phyloP scores from a whole-genome alignment of 2,888 invertebrate species.

The Endotricha flammealis region DNA sequence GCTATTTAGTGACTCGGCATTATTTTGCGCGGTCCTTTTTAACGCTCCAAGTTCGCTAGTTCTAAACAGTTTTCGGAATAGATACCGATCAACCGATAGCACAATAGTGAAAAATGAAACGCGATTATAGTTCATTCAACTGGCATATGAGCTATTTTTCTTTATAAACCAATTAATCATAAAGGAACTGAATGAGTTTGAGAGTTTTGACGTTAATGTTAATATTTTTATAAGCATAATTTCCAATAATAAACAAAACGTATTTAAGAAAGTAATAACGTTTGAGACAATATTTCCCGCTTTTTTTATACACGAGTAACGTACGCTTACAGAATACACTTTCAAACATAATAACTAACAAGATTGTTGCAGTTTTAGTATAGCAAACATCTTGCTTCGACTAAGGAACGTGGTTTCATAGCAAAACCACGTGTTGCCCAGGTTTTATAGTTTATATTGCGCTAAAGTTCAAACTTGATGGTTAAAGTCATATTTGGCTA shows the following conservation, averaged over 20 bases:
- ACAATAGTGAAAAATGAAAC: too few relatives aligned
- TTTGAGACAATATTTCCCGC: too few relatives aligned
- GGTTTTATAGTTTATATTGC: conserved; percentile 6
- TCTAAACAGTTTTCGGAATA: conserved; percentile 3
- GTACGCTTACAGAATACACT: too few relatives aligned
- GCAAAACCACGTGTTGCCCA: conserved; percentile 19
- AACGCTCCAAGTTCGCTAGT: conserved; percentile 28
- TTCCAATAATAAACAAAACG: too few relatives aligned
- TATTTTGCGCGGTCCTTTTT: conserved; percentile 33
- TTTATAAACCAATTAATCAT: too few relatives aligned
- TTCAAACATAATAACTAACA: conserved; percentile 5
- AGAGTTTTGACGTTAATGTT: too few relatives aligned
- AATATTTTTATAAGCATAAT: too few relatives aligned
- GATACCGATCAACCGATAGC: too few relatives aligned
- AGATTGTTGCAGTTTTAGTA: conserved; percentile 14
- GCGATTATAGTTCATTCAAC: background rate
- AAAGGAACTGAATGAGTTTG: too few relatives aligned
- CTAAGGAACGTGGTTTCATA: conserved; percentile 14
- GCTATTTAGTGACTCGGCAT: conserved; percentile 36
- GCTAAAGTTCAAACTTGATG: conserved; percentile 8
- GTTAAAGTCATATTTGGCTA: conserved; percentile 27
- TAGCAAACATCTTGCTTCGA: conserved; percentile 13
- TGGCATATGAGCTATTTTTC: too few relatives aligned
- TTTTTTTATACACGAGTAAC: too few relatives aligned
- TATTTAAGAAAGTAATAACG: too few relatives aligned